Evolutionary conservation across 2,797 vertebrate species (phyloP).

Genomic region (Eutrigla gurnardus): DNA sequence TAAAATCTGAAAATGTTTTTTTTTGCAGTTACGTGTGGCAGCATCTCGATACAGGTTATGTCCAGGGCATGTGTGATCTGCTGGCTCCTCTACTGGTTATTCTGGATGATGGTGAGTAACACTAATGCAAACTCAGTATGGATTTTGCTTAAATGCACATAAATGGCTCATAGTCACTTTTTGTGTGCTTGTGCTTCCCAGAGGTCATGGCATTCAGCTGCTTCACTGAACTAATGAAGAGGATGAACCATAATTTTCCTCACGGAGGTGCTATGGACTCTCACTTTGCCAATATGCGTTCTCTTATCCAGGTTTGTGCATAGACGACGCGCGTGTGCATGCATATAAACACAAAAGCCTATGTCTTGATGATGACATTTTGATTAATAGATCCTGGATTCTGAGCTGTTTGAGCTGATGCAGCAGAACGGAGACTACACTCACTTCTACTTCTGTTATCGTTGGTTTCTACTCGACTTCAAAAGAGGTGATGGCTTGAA

Average conservation of each 20-base stretch:
- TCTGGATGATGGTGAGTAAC: slow-evolving; percentile 92
- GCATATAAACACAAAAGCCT: not conserved
- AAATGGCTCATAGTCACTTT: not conserved
- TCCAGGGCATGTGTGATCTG: slow-evolving; percentile 99
- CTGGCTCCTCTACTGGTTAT: slow-evolving; percentile 96
- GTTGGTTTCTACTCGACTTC: slow-evolving; percentile 98
- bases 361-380: not conserved
- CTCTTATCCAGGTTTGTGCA: slow-evolving; percentile 92
- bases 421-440: slow-evolving; percentile 99
- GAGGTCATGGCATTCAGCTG: slow-evolving; percentile 98
- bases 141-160: slow-evolving; percentile 7
- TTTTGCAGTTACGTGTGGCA: slow-evolving; percentile 94
- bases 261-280: slow-evolving; percentile 98
- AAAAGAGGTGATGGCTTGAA: slow-evolving; percentile 90
- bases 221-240: slow-evolving; percentile 98
- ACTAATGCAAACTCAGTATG: not conserved
- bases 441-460: slow-evolving; percentile 99
- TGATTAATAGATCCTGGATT: slow-evolving; percentile 92
- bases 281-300: slow-evolving; percentile 99
- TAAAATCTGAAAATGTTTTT: slow-evolving; percentile 2
- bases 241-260: slow-evolving; percentile 99
- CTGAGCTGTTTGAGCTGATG: slow-evolving; percentile 98
- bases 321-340: not conserved
- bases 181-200: slow-evolving; percentile 58
- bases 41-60: slow-evolving; percentile 95